Evolutionary conservation across 2,113 vertebrate species (phyloP).

Genomic region (Sarotherodon lohbergeri): DNA sequence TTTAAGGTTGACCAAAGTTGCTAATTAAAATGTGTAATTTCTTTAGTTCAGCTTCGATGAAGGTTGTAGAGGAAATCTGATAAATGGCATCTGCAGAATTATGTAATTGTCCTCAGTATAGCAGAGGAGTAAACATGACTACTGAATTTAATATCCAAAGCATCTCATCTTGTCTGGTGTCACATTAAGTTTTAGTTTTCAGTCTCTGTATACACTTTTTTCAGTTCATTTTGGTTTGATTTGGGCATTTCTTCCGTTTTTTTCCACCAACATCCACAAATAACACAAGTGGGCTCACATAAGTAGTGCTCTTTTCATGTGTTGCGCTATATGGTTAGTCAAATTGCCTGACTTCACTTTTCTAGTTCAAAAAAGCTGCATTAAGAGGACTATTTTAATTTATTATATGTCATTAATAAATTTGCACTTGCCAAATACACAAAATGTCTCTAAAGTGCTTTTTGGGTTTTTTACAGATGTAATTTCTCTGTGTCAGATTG

Average conservation of each 20-base stretch:
- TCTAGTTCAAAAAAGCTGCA: background rate
- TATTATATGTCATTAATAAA: background rate
- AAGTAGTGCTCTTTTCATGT: background rate
- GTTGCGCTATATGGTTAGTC: background rate
- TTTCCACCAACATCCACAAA: background rate
- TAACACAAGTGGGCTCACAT: background rate
- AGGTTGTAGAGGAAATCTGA: rapidly evolving
- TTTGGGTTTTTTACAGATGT: background rate
- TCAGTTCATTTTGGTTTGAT: background rate
- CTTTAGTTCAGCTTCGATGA: rapidly evolving
- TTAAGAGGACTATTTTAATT: background rate
- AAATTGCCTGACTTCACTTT: background rate
- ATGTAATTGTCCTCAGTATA: rapidly evolving
- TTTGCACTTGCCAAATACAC: background rate
- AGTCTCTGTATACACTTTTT: rapidly evolving
- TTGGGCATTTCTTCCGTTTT: background rate
- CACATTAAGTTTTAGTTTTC: background rate
- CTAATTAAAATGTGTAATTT: background rate
- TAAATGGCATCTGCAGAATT: background rate
- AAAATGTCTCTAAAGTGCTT: background rate
- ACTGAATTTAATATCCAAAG: background rate
- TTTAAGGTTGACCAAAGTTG: background rate
- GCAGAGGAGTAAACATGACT: rapidly evolving
- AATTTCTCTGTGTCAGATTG: rapidly evolving
- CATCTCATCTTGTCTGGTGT: background rate